Evolutionary conservation across 2,113 vertebrate genomes (phyloP).

Genomic region (Xenus cinereus): DNA sequence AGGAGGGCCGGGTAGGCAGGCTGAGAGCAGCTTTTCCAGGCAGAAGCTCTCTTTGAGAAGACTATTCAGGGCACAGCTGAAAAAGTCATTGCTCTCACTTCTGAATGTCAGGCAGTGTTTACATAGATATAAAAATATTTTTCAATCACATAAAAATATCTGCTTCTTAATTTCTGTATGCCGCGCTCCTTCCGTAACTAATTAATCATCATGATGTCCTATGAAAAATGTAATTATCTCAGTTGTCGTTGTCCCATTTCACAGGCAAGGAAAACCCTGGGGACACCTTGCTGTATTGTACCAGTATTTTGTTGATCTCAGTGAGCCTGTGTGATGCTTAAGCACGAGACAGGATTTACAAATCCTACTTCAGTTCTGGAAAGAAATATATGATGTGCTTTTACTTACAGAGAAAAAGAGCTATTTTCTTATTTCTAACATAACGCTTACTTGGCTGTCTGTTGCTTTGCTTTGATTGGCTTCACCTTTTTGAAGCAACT

Average conservation of each 20-base stretch:
- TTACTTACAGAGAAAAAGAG: not conserved
- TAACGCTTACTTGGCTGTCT: not conserved
- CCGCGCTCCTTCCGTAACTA: not conserved
- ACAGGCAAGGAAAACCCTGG: not conserved
- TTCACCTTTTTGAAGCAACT: not conserved
- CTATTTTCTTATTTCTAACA: not conserved
- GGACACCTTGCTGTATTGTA: not conserved
- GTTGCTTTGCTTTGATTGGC: not conserved
- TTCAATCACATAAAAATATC: conserved; percentile 24
- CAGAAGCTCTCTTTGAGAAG: not conserved
- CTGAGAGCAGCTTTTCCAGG: not conserved
- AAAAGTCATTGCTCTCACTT: not conserved
- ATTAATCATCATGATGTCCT: conserved; percentile 13
- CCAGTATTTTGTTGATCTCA: not conserved
- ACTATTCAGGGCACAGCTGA: not conserved
- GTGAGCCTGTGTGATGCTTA: not conserved
- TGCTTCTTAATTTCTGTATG: conserved; percentile 1
- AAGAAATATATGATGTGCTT: not conserved
- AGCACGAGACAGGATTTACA: not conserved
- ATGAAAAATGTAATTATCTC: conserved; percentile 45
- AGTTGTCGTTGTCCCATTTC: not conserved
- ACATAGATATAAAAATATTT: conserved; percentile 27
- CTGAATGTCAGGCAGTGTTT: not conserved
- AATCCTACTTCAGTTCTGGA: not conserved
- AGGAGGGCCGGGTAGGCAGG: rapidly evolving